These are phyloP conservation scores for Lasiurus borealis DNA, from an alignment of 2,113 vertebrate species.

Conservation along the genomic window DNA sequence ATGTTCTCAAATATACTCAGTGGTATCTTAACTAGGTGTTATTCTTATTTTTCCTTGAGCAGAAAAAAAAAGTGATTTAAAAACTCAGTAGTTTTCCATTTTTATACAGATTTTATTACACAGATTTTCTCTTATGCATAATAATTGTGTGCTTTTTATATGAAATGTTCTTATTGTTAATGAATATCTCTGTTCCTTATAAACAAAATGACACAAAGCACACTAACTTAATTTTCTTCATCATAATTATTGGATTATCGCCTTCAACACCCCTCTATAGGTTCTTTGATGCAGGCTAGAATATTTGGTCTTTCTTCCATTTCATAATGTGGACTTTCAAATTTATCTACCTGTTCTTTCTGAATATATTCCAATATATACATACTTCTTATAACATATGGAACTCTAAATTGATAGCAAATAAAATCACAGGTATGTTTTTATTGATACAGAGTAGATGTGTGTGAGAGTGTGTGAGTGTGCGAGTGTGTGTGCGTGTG, in stretches of 20 bases:
- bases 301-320: background rate
- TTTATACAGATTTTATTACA: background rate
- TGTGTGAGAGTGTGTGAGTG: too few species aligned
- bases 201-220: background rate
- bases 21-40: conserved; percentile 25
- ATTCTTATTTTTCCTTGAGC: conserved; percentile 34
- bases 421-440: background rate
- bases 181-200: background rate
- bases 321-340: background rate
- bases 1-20: conserved; percentile 2
- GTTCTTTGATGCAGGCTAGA: background rate
- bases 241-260: background rate
- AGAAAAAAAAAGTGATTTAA: conserved; percentile 9
- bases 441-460: background rate
- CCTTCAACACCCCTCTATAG: background rate
- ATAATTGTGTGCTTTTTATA: conserved; percentile 1
- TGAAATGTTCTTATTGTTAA: background rate
- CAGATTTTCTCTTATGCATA: background rate
- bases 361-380: background rate
- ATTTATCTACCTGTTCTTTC: background rate
- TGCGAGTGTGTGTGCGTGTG: too few species aligned
- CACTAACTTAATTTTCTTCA: background rate
- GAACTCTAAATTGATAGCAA: background rate
- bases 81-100: conserved; percentile 5
- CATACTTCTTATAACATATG: background rate